These are phyloP conservation scores for Climacteris rufus DNA, from an alignment of 2,113 vertebrate species.

Conservation along the genomic window DNA sequence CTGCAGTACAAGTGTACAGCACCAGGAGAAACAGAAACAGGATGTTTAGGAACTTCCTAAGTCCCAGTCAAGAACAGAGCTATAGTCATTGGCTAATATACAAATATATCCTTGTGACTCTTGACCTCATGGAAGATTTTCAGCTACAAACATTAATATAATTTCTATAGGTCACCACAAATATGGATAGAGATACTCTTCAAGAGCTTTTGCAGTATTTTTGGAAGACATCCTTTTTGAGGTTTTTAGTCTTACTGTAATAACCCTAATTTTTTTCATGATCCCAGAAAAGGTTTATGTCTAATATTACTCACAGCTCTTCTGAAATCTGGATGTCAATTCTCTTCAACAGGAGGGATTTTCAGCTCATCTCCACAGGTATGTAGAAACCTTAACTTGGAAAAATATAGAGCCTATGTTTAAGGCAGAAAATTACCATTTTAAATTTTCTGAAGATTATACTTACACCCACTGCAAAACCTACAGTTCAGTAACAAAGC, in stretches of 20 bases:
- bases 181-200: neutral
- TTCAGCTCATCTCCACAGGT: neutral
- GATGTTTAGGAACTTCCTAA: neutral
- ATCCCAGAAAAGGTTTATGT: neutral
- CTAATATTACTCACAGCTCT: neutral
- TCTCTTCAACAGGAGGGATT: neutral
- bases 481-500: neutral
- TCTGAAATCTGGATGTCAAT: neutral
- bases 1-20: neutral
- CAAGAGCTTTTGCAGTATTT: neutral
- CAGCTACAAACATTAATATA: fast-evolving
- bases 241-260: neutral
- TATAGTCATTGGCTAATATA: neutral
- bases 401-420: neutral
- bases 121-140: neutral
- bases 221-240: neutral
- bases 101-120: neutral
- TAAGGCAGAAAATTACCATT: neutral
- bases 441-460: neutral
- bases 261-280: neutral
- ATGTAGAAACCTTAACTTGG: neutral
- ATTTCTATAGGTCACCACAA: neutral
- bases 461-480: neutral
- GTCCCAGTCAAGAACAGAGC: neutral
- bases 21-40: neutral